A percentile compares a stretch with the other conserved stretches of the same genome.
These are phyloP conservation scores for Bufotes viridis DNA, from an alignment of 2,797 vertebrate genomes.

Conservation along the genomic window DNA sequence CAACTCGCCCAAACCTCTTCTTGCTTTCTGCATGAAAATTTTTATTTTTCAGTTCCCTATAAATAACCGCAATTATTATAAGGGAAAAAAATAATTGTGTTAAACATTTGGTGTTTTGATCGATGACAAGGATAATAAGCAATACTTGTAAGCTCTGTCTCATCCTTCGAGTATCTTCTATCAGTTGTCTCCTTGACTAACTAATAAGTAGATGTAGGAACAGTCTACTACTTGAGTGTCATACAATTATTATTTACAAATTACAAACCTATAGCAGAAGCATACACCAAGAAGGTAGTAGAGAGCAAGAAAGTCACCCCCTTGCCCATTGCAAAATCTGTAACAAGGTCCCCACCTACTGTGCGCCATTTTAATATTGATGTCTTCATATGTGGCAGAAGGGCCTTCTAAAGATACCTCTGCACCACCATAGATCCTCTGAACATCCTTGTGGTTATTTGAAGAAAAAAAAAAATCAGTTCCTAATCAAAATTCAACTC, in stretches of 20 bases:
- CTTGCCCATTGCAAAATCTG: too few species aligned
- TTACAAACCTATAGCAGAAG: neutral
- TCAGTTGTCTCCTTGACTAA: neutral
- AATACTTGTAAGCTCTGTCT: neutral
- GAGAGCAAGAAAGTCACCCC: neutral
- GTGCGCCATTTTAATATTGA: too few species aligned
- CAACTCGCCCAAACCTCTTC: neutral
- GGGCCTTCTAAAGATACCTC: too few species aligned
- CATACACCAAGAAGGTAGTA: neutral
- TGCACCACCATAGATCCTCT: too few species aligned
- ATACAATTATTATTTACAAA: neutral
- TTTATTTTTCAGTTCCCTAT: neutral
- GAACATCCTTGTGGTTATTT: too few species aligned
- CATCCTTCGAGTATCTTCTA: neutral
- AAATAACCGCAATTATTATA: neutral
- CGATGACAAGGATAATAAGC: neutral
- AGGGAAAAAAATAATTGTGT: slow-evolving; percentile 1
- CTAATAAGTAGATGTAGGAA: neutral
- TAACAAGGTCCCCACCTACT: too few species aligned
- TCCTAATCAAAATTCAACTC: neutral
- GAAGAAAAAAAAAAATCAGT: too few species aligned
- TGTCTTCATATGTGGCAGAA: too few species aligned
- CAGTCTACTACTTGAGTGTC: neutral
- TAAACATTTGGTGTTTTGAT: slow-evolving; percentile 3
- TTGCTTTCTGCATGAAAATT: neutral